Evolutionary conservation across 2,113 vertebrate genomes (phyloP), one percentile per base, ranked within the genome.

Genomic region (Zosterops japonicus): DNA sequence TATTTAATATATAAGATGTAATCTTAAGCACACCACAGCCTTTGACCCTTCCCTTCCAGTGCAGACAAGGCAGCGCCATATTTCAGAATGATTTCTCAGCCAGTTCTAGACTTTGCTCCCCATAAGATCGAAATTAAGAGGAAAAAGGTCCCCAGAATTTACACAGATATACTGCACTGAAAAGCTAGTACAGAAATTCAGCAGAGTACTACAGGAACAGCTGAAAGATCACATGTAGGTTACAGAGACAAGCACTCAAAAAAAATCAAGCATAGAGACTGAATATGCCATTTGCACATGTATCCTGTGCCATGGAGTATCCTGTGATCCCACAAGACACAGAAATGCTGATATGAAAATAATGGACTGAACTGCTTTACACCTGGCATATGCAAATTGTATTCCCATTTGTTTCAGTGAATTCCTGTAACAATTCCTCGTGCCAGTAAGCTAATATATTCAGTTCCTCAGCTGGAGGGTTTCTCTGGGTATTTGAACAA

Each of bases 21-120:
- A 93, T 81, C 72, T 90, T 89, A 92, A 83, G 56, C 57, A 93
- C 25, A 70, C 14, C 25, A 68, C 64, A 71, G n/a, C 65, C 92
- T 93, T 89, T 95, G 89, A 92, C 86, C 92, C n/a, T 90, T 87
- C 49, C 21, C n/a, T 24, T 90, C 50, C 69, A 68, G 53, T 53
- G 60, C 50, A 83, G 63, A 57, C 36, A 70, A 93, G 6, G 27
- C 47, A 89, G 47, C 71, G 59, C 35, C 23, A 1, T 52, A 83
- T 64, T 87, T 89, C 64, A 75, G 41, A 93, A 78, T 77, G 28
- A 74, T 44, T 86, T 78, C 57, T 82, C 52, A 63, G 14, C 29
- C 35, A 78, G 60, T 71, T 92, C 46, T 82, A 52, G 65, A 46
- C 18, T 94, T 91, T 50, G 53, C n/a, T 70, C 20, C 35, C 23